A percentile compares a stretch with the other conserved stretches of the same genome.
These are phyloP conservation scores for Poecilia wingei DNA, from an alignment of 2,797 vertebrate species.

Conservation along the genomic window DNA sequence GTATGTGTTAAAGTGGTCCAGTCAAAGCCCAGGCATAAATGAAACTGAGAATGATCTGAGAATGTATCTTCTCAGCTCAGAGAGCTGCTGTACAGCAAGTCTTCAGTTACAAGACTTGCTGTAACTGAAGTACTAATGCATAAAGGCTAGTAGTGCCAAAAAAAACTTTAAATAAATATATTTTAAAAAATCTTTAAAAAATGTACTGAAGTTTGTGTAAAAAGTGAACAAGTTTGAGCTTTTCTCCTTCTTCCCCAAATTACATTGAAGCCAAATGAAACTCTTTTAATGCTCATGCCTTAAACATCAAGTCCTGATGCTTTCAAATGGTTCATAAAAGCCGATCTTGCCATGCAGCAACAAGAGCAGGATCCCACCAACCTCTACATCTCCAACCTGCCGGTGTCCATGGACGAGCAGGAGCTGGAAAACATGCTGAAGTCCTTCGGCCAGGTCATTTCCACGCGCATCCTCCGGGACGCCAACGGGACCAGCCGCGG, in stretches of 20 bases:
- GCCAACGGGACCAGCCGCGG: conserved; percentile 92
- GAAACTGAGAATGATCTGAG: background rate
- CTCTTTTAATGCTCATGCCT: background rate
- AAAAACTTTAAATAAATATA: background rate
- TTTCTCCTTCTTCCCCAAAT: background rate
- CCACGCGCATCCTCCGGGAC: conserved; percentile 88
- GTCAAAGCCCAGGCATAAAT: background rate
- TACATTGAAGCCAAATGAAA: background rate
- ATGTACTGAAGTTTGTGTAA: background rate
- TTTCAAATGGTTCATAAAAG: background rate
- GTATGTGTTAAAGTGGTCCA: background rate
- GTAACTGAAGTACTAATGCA: background rate
- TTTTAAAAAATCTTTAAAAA: background rate
- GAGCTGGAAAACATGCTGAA: conserved; percentile 94
- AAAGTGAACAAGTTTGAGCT: background rate
- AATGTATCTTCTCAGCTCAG: background rate
- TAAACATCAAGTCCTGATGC: background rate
- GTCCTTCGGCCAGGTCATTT: conserved; percentile 95
- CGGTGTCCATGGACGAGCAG: conserved; percentile 93
- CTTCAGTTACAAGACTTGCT: background rate
- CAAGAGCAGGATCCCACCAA: conserved; percentile 98
- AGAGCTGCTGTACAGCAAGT: too few species aligned
- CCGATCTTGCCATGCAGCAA: conserved; percentile 80
- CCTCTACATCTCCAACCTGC: conserved; percentile 96
- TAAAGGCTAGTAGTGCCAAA: background rate